phyloP scores from a whole-genome alignment of 2,797 vertebrate species.

The Crocodylus rhombifer region DNA sequence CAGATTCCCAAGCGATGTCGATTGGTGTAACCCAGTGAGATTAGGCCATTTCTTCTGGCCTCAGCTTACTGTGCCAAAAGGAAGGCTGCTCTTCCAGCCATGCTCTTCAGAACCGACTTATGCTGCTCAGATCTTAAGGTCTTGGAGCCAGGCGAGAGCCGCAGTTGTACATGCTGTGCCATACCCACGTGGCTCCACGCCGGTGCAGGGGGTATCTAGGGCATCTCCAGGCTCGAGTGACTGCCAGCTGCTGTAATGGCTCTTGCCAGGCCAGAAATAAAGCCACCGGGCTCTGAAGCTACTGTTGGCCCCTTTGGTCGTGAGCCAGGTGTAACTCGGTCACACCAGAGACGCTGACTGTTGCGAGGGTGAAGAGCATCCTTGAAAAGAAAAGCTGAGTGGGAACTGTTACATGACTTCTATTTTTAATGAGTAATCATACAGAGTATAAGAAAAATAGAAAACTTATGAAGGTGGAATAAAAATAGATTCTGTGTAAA shows the following conservation, averaged over 20 bases:
- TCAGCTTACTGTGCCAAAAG: neutral
- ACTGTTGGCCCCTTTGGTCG: neutral
- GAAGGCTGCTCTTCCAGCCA: neutral
- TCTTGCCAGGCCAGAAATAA: neutral
- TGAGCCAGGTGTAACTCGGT: neutral
- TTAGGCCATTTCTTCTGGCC: neutral
- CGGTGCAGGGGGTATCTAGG: too few relatives aligned
- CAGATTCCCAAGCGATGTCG: neutral
- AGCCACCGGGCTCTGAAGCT: neutral
- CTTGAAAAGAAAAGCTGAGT: neutral
- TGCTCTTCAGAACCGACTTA: neutral
- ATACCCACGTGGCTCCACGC: too few relatives aligned
- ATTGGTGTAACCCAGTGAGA: neutral
- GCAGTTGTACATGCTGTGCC: neutral
- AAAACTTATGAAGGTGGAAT: neutral
- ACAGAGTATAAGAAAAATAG: neutral
- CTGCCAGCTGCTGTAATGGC: neutral
- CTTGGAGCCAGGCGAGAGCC: neutral
- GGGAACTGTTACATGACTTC: neutral
- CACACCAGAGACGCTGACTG: too few relatives aligned
- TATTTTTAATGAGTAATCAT: neutral
- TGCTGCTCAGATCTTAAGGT: neutral
- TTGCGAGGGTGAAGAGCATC: too few relatives aligned
- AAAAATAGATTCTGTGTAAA: neutral
- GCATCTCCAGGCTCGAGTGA: neutral